A percentile compares a stretch with the other conserved stretches of the same genome.
Evolutionary conservation across 2,888 invertebrate genomes (phyloP).

Genomic region (Carpatolechia fugitivella): DNA sequence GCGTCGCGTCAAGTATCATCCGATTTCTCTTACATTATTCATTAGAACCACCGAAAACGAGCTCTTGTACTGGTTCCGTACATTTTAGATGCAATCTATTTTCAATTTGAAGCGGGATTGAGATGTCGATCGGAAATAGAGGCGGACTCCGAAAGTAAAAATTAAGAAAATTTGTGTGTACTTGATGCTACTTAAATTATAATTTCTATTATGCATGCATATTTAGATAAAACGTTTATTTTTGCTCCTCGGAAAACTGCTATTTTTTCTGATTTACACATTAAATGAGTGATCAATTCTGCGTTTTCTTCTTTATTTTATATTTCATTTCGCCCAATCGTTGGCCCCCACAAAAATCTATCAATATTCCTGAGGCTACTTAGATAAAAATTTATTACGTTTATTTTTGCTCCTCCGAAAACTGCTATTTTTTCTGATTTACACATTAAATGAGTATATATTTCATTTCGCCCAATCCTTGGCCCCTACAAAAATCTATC

Average conservation of each 20-base stretch:
- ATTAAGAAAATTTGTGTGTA: not conserved
- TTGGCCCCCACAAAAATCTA: conserved; percentile 3
- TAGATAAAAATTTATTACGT: too few species aligned
- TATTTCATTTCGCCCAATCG: not conserved
- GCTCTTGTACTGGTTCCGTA: not conserved
- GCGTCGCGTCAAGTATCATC: conserved; percentile 9
- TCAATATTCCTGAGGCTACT: conserved; percentile 25
- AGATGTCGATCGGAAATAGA: not conserved
- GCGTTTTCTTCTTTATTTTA: too few species aligned
- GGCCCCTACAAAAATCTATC: conserved; percentile 10
- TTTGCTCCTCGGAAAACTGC: too few species aligned
- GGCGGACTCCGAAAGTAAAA: not conserved
- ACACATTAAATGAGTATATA: too few species aligned
- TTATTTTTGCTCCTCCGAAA: too few species aligned
- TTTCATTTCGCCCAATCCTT: conserved; percentile 3
- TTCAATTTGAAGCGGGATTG: not conserved
- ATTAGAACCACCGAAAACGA: conserved; percentile 6
- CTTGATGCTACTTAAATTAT: too few species aligned
- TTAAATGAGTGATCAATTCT: too few species aligned
- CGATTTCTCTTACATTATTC: conserved; percentile 14
- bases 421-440: too few species aligned
- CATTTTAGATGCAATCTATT: not conserved
- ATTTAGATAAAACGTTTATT: too few species aligned
- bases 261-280: too few species aligned
- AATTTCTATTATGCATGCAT: too few species aligned